Base-by-base conservation (phyloP, 2,888 invertebrate genomes). In the Coleophora deauratella region DNA sequence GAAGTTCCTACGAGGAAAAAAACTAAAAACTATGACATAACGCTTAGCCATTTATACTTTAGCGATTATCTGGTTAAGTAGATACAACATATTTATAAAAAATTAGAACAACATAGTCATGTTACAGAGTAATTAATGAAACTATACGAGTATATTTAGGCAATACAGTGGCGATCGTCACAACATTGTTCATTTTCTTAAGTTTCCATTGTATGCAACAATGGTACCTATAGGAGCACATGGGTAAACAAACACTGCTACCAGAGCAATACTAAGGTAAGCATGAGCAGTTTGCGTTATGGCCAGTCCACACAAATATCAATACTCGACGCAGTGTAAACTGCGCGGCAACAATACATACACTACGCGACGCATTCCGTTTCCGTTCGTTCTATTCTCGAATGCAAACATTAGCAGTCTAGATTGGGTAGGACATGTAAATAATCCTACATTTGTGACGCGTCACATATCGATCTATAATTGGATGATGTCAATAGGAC, bases 361-460 rank as follows among this genome's bases (percentile, higher is more conserved):
- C 46, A 49, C 47, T 46, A 49, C 47, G 46, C 50, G 62, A 64
- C 65, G 57, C 57, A 54, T n/a, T n/a, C 52, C 51, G 59, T 57
- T 67, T 71, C 70, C 72, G 71, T 71, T 69, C 72, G 71, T 66
- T 69, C 70, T 63, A 63, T 67, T 68, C 63, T 62, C 52, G 63
- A 63, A 49, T 55, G 36, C 28, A 37, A 34, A 34, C 30, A 45
- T 35, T 36, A 28, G 45, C 40, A 32, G 28, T 27, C 33, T 27
- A 11, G 34, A 33, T 33, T 13, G 33, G 27, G 43, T 45, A 40
- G 42, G 46, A 52, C 47, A 52, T 57, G 55, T 59, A 59, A 62
- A 62, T 60, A 56, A 57, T 55, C 46, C 46, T 46, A 40, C 39
- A 50, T 46, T n/a, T n/a, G n/a, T n/a, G n/a, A n/a, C n/a, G 49